Percentiles rank a stretch among this genome's conserved stretches.
These are phyloP conservation scores for Anolis apletophallus DNA, from an alignment of 2,797 vertebrate species.

Conservation along the genomic window DNA sequence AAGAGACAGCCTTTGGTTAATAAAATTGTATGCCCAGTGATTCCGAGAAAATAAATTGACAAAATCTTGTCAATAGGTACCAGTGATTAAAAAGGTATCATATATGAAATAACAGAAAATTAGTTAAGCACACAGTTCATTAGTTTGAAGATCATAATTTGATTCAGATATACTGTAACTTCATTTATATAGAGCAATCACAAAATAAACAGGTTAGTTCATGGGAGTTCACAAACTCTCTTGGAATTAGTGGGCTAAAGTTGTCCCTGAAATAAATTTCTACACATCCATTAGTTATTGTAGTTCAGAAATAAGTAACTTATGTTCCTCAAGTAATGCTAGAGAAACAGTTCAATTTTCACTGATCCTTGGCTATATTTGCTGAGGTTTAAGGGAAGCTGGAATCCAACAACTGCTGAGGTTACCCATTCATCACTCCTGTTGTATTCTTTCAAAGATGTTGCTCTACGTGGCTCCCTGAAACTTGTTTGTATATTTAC, in stretches of 20 bases:
- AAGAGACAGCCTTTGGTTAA: neutral
- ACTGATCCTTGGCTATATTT: too few species aligned
- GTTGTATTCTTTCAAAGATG: neutral
- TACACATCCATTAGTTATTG: neutral
- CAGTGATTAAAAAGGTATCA: conserved; percentile 70
- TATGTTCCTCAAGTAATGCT: too few species aligned
- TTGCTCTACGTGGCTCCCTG: neutral
- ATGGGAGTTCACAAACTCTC: conserved; percentile 67
- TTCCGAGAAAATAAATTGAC: conserved; percentile 14
- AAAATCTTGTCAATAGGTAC: conserved; percentile 6
- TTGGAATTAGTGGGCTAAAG: conserved; percentile 64
- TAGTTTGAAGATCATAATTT: conserved; percentile 78
- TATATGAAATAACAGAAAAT: conserved; percentile 57
- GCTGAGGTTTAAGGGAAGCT: too few species aligned
- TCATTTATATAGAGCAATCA: conserved; percentile 73
- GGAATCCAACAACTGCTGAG: too few species aligned
- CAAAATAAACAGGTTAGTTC: conserved; percentile 71
- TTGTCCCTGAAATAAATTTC: conserved; percentile 51
- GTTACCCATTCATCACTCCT: too few species aligned
- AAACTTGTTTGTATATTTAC: neutral
- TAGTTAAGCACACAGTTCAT: conserved; percentile 73
- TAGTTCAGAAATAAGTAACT: neutral
- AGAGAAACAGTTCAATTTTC: too few species aligned
- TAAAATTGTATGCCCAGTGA: neutral
- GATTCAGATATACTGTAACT: conserved; percentile 77